These are phyloP conservation scores for Heliornis fulica DNA, from an alignment of 2,113 vertebrate genomes.

Conservation along the genomic window DNA sequence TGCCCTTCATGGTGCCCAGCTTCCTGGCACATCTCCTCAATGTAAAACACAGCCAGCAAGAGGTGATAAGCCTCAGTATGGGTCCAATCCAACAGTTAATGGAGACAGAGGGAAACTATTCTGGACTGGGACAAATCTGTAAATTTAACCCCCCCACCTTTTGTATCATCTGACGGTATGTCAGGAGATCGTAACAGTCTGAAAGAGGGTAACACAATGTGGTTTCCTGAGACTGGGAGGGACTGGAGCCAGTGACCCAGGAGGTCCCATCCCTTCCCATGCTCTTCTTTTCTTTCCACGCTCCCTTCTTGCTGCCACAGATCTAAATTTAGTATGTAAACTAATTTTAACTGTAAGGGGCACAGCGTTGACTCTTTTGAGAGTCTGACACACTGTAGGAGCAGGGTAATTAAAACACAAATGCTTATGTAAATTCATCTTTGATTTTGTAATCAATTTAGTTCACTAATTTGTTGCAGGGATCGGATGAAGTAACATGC, in stretches of 20 bases:
- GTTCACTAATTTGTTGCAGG: conserved; percentile 50
- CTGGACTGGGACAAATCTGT: neutral
- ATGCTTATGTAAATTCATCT: conserved; percentile 48
- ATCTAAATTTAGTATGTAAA: conserved; percentile 52
- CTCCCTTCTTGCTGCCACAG: conserved; percentile 10
- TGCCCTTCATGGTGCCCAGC: neutral
- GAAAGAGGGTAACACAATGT: conserved; percentile 32
- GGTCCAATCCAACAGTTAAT: neutral
- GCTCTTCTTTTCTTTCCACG: conserved; percentile 53
- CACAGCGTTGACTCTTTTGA: conserved; percentile 1
- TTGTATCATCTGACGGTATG: neutral
- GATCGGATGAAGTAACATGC: conserved; percentile 12
- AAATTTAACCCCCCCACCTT: conserved; percentile 10
- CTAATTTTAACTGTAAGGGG: conserved; percentile 25
- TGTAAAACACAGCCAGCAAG: neutral
- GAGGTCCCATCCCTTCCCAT: conserved; percentile 55
- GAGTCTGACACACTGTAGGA: neutral
- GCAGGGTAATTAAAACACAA: conserved; percentile 8
- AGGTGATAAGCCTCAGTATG: neutral
- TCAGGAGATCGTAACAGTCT: neutral
- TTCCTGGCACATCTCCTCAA: neutral
- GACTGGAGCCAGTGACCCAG: conserved; percentile 51
- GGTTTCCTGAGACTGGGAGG: conserved; percentile 20
- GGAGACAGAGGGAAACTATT: neutral
- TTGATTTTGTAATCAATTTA: conserved; percentile 56